phyloP scores from a whole-genome alignment of 2,113 vertebrate genomes.

The Thunnus maccoyii region DNA sequence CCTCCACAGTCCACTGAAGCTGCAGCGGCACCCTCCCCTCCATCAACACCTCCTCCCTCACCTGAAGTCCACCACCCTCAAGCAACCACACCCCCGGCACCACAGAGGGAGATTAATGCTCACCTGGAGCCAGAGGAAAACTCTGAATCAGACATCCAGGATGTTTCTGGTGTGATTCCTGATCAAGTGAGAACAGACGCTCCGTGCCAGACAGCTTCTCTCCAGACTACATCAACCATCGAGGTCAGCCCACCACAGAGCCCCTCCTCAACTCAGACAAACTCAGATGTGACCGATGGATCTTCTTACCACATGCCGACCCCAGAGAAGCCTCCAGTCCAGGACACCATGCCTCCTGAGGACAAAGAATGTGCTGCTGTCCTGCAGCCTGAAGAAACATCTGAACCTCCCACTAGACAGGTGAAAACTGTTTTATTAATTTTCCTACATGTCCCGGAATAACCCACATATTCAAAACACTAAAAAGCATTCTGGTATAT shows the following conservation, averaged over 20 bases:
- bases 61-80: slow-evolving; percentile 8
- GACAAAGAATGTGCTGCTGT: neutral
- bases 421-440: slow-evolving; percentile 44
- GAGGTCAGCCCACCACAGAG: slow-evolving; percentile 25
- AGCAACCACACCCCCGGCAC: neutral
- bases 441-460: too few species aligned
- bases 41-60: slow-evolving; percentile 59
- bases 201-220: neutral
- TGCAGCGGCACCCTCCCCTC: slow-evolving; percentile 23
- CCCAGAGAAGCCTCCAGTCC: slow-evolving; percentile 72
- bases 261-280: slow-evolving; percentile 19
- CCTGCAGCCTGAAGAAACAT: slow-evolving; percentile 48
- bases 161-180: neutral
- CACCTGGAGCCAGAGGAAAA: slow-evolving; percentile 68
- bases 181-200: neutral
- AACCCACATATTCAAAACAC: too few species aligned
- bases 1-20: slow-evolving; percentile 4
- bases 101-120: neutral
- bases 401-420: slow-evolving; percentile 44
- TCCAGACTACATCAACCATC: neutral
- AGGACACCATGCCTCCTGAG: slow-evolving; percentile 68
- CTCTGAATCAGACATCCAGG: slow-evolving; percentile 59
- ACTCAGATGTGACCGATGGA: slow-evolving; percentile 11
- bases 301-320: slow-evolving; percentile 29
- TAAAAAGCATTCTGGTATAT: too few species aligned